These are phyloP conservation scores for Noctua pronuba DNA, from an alignment of 2,888 invertebrate genomes.

Conservation along the genomic window DNA sequence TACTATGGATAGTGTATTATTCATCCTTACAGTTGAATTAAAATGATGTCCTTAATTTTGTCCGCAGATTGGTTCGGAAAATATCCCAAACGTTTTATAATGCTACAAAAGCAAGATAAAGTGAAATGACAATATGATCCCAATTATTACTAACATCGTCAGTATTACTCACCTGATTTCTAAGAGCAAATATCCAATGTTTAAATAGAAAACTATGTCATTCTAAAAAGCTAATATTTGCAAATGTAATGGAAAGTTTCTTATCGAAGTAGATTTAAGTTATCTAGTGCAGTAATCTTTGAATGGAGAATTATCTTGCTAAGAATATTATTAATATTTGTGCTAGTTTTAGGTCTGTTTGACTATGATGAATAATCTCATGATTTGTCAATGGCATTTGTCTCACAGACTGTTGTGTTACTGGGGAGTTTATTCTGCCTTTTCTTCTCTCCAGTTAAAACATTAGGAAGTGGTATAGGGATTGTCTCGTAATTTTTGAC, in stretches of 20 bases:
- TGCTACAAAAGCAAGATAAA: neutral
- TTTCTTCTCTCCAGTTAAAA: neutral
- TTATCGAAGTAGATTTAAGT: constrained; percentile 49
- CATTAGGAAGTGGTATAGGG: too few species aligned
- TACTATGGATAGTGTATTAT: neutral
- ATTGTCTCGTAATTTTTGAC: too few species aligned
- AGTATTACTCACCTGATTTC: neutral
- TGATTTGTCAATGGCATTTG: neutral
- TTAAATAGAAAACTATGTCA: neutral
- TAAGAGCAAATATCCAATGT: neutral
- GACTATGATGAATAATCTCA: neutral
- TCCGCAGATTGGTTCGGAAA: neutral
- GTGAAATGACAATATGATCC: neutral
- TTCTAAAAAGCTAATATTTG: constrained; percentile 3
- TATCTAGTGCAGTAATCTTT: constrained; percentile 47
- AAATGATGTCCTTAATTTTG: neutral
- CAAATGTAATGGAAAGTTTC: constrained; percentile 45
- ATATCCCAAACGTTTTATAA: neutral
- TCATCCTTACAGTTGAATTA: neutral
- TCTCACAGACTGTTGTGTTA: neutral
- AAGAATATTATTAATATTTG: constrained; percentile 27
- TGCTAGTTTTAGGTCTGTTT: constrained; percentile 4
- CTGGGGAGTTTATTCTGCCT: neutral
- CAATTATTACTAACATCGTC: neutral
- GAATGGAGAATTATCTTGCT: constrained; percentile 40